These are phyloP conservation scores for Oreochromis aureus DNA, from an alignment of 2,113 vertebrate genomes.

Conservation along the genomic window DNA sequence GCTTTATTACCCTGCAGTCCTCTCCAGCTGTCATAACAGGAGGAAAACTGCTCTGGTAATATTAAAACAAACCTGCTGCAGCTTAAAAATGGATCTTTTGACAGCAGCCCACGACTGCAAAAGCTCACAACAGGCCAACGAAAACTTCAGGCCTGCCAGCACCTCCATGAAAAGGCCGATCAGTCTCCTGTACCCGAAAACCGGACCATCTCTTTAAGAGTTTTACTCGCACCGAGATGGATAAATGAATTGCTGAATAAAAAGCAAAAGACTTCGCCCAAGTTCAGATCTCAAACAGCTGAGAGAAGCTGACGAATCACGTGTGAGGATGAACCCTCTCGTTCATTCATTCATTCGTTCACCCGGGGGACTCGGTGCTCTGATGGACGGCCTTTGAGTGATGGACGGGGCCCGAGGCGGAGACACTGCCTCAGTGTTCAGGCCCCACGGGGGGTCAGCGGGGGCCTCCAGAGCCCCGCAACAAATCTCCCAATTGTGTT, in stretches of 20 bases:
- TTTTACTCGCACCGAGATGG: not conserved
- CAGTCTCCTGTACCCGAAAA: not conserved
- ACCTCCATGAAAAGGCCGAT: not conserved
- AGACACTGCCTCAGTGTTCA: constrained; percentile 57
- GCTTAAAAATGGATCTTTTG: not conserved
- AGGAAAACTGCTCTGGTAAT: not conserved
- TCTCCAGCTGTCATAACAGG: not conserved
- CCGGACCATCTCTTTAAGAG: not conserved
- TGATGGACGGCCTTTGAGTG: constrained; percentile 43
- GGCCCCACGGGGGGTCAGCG: constrained; percentile 14
- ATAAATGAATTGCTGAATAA: not conserved
- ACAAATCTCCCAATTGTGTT: constrained; percentile 62
- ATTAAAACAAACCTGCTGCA: not conserved
- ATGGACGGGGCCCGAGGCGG: constrained; percentile 35
- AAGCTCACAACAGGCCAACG: not conserved
- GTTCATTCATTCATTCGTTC: not conserved
- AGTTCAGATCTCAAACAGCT: not conserved
- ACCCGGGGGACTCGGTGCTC: not conserved
- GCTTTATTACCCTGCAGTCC: not conserved
- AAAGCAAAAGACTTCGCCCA: not conserved
- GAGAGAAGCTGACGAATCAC: not conserved
- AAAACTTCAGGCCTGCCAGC: not conserved
- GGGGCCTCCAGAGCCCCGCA: constrained; percentile 27
- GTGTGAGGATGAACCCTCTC: not conserved
- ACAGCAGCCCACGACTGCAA: not conserved